Evolutionary conservation across 1,140 invertebrate genomes (phyloP).

Genomic region (Zaprionus africanus): DNA sequence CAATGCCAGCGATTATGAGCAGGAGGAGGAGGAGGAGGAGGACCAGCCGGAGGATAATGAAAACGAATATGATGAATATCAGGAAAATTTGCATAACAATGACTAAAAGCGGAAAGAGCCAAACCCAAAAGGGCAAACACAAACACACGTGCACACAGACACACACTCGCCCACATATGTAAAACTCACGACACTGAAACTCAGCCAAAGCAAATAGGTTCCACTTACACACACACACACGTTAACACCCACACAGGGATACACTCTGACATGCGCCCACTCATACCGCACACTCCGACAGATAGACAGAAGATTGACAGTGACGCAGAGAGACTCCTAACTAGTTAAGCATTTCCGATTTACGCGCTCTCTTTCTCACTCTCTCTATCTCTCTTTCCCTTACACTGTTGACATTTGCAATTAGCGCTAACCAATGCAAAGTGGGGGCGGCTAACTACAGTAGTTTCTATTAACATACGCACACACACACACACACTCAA

Average conservation of each 20-base stretch:
- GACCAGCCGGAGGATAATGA: conserved; percentile 81
- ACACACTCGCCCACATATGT: conserved; percentile 28
- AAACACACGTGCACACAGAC: conserved; percentile 27
- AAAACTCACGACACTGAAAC: conserved; percentile 51
- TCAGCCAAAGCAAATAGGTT: conserved; percentile 55
- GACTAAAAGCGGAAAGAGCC: conserved; percentile 69
- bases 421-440: conserved; percentile 79
- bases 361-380: conserved; percentile 51
- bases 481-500: conserved; percentile 9
- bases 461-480: conserved; percentile 74
- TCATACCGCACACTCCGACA: conserved; percentile 5
- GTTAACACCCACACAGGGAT: conserved; percentile 3
- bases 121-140: conserved; percentile 49
- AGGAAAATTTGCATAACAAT: conserved; percentile 84
- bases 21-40: conserved; percentile 83
- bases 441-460: conserved; percentile 64
- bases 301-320: conserved; percentile 24
- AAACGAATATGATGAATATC: conserved; percentile 85
- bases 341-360: conserved; percentile 82
- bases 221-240: conserved; percentile 21
- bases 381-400: conserved; percentile 29
- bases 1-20: conserved; percentile 82
- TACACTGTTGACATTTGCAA: conserved; percentile 77
- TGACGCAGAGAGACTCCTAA: conserved; percentile 27
- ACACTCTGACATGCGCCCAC: background rate